Percentiles rank a stretch among this genome's conserved stretches.
Conservation (phyloP, 1,140 invertebrate species). For the Semibalanus balanoides region DNA sequence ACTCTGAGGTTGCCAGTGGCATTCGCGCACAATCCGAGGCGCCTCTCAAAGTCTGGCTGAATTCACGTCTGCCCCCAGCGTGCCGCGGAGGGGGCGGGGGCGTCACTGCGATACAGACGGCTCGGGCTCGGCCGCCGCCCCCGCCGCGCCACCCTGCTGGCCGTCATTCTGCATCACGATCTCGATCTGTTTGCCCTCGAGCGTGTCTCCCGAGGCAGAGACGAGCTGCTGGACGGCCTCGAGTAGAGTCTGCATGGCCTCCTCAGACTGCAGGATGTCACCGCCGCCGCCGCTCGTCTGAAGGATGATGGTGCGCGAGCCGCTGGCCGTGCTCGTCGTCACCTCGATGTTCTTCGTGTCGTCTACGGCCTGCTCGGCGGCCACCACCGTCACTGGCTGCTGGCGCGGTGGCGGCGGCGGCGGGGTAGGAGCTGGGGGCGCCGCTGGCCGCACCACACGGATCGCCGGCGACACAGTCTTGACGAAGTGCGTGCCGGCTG, state of each 20-base stretch:
- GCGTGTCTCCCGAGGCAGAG: neutral
- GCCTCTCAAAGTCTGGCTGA: too few species aligned
- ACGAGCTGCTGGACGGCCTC: slow-evolving; percentile 3
- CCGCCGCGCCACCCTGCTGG: neutral
- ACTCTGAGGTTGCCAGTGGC: too few species aligned
- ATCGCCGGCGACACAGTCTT: neutral
- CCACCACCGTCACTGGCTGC: too few species aligned
- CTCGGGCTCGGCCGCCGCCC: neutral
- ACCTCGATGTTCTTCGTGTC: neutral
- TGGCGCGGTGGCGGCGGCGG: too few species aligned
- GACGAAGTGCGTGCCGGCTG: neutral
- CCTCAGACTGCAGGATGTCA: slow-evolving; percentile 7
- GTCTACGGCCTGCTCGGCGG: neutral
- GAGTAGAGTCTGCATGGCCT: slow-evolving; percentile 3
- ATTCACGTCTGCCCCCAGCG: too few species aligned
- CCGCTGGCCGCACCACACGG: neutral
- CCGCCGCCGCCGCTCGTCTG: slow-evolving; percentile 12
- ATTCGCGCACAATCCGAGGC: neutral
- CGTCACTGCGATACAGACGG: neutral
- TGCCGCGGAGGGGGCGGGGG: too few species aligned
- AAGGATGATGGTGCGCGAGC: neutral
- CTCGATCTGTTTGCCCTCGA: slow-evolving; percentile 3
- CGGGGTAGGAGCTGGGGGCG: too few species aligned
- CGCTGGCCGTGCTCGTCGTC: slow-evolving; percentile 3
- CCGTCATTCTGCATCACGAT: slow-evolving; percentile 5